Base-by-base conservation (phyloP, 2,113 vertebrate genomes). In the Macquaria australasica region DNA sequence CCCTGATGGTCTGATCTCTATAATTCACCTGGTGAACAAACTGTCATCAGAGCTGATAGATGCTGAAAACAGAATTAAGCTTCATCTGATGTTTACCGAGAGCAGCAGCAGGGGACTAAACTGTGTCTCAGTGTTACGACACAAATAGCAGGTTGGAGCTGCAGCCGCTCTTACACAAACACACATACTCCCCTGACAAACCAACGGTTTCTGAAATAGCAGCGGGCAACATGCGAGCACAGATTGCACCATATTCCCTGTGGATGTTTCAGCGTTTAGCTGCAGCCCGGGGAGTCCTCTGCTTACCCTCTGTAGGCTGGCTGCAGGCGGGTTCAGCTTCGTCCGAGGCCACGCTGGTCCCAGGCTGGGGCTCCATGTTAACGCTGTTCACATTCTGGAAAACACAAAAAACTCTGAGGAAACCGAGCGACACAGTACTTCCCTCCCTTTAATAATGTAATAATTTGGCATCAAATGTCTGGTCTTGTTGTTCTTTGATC, bases 361-460 rank as follows among this genome's bases (percentile, higher is more conserved):
- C 92, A 3, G 91, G 92, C 83, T 91, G 93, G 28, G 83, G 83
- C 70, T 94, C 94, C 75, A 85, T 67, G 68, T 67, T 93, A 8
- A 89, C 83, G 18, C 83, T 95, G 89, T 95, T 95, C 43, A 94
- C 96, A 56, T 94, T 93, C 96, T 96, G 77, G 45, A 89, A 81
- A 78, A 86, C 34, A 48, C 39, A 39, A 8, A 14, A 60, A 28
- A 77, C 55, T 28, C 4, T 21, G 25, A 48, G 34, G 9, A 39
- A 18, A 3, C 14, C 31, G 56, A 23, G n/a, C 5, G 11, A 0
- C 62, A 50, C 14, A 20, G 8, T 14, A 12, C 9, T 5, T 34
- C 51, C 21, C 28, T 70, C 23, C 48, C 18, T 39, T 53, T 15
- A 39, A 53, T 14, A 31, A 31, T 31, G 28, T 31, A 31, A 31